phyloP scores from a whole-genome alignment of 2,888 invertebrate species.

The Rotaria magnacalcarata region DNA sequence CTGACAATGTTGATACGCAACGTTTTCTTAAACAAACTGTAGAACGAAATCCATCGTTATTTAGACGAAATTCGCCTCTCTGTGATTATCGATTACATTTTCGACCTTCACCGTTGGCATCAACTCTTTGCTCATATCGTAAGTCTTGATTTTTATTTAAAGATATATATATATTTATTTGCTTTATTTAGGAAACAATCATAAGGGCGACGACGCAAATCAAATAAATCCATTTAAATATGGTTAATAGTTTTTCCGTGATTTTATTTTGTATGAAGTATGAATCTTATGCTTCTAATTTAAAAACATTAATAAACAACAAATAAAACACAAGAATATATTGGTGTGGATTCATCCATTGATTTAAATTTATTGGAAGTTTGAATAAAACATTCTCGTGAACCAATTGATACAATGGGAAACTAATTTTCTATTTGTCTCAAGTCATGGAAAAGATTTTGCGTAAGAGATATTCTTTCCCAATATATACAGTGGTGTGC shows the following conservation, averaged over 20 bases:
- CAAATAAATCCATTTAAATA: neutral
- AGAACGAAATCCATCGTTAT: neutral
- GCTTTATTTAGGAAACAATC: neutral
- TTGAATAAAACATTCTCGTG: too few species aligned
- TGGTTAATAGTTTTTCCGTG: neutral
- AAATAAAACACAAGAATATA: too few species aligned
- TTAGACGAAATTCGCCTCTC: neutral
- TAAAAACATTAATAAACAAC: too few species aligned
- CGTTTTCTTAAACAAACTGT: neutral
- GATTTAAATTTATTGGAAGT: too few species aligned
- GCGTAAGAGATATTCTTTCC: too few species aligned
- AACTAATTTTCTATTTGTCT: too few species aligned
- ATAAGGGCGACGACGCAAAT: neutral
- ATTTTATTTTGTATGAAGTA: neutral
- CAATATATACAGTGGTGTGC: too few species aligned
- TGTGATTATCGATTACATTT: conserved; percentile 20
- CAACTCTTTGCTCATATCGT: neutral
- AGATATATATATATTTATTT: neutral
- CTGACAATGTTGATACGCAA: neutral
- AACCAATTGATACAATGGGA: too few species aligned
- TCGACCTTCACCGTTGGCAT: neutral
- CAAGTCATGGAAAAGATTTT: too few species aligned
- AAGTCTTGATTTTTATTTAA: neutral
- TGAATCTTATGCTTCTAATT: neutral
- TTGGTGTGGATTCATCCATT: too few species aligned